These are phyloP conservation scores for Pristionchus mayeri DNA, from an alignment of 2,888 invertebrate species.

Conservation along the genomic window DNA sequence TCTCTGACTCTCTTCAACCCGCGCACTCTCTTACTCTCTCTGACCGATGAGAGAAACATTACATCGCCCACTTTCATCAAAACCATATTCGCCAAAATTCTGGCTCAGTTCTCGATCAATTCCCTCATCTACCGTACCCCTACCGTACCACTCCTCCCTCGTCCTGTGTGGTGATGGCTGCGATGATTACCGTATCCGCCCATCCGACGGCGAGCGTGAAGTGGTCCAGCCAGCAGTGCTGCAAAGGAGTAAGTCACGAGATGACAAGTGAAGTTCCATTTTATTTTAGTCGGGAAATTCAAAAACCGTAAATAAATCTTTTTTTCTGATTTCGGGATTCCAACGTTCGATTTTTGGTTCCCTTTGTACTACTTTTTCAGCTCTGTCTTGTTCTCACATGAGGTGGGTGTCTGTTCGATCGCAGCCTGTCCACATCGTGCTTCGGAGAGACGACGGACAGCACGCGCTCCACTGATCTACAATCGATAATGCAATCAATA, in stretches of 20 bases:
- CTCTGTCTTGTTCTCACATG: slow-evolving; percentile 34
- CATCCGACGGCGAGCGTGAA: slow-evolving; percentile 72
- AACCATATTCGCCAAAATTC: slow-evolving; percentile 36
- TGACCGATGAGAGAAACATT: too few species aligned
- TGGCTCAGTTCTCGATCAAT: slow-evolving; percentile 40
- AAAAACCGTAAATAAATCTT: too few species aligned
- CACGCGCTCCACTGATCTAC: slow-evolving; percentile 57
- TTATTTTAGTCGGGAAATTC: too few species aligned
- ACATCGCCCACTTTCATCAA: not conserved
- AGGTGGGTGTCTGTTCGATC: slow-evolving; percentile 68
- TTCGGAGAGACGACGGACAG: slow-evolving; percentile 68
- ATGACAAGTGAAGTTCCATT: not conserved
- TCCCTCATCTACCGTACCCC: slow-evolving; percentile 3
- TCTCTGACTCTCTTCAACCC: not conserved
- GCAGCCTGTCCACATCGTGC: slow-evolving; percentile 65
- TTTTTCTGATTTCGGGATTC: too few species aligned
- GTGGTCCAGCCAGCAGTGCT: slow-evolving; percentile 54
- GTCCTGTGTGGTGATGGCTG: slow-evolving; percentile 53
- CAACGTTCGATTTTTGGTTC: not conserved
- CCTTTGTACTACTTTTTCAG: not conserved
- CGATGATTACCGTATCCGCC: slow-evolving; percentile 72
- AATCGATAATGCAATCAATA: too few species aligned
- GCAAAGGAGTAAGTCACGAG: not conserved
- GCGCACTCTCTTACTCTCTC: too few species aligned
- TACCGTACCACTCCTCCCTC: slow-evolving; percentile 47